phyloP scores from a whole-genome alignment of 1,140 invertebrate genomes.

The Bombus waltoni region DNA sequence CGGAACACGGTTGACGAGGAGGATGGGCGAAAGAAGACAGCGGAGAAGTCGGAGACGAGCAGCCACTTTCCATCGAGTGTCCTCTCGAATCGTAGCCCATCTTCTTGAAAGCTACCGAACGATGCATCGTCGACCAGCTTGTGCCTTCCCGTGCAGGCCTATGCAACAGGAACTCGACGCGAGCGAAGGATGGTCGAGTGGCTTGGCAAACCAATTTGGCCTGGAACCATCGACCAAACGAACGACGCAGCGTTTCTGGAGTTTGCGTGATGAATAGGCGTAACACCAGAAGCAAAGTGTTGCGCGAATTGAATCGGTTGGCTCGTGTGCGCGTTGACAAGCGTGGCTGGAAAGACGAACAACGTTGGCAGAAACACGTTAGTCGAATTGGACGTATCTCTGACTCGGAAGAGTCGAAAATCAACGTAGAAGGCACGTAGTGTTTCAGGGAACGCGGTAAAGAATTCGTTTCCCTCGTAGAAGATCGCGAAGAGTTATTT shows the following conservation, averaged over 20 bases:
- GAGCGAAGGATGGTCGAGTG: not conserved
- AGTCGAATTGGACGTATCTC: too few species aligned
- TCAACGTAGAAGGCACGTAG: too few species aligned
- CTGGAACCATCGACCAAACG: not conserved
- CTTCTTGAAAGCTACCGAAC: conserved; percentile 21
- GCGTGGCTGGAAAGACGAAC: too few species aligned
- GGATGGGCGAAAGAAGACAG: not conserved
- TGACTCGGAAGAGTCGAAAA: too few species aligned
- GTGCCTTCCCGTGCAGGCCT: not conserved
- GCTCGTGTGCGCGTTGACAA: not conserved
- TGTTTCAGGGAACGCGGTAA: too few species aligned
- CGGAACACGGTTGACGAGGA: not conserved
- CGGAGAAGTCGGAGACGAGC: not conserved
- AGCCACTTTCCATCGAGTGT: conserved; percentile 40
- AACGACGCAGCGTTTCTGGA: not conserved
- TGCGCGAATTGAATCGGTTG: not conserved
- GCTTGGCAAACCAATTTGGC: not conserved
- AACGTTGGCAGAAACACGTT: too few species aligned
- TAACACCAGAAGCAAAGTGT: not conserved
- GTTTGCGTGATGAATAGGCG: not conserved
- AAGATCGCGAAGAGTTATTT: too few species aligned
- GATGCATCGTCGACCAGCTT: not conserved
- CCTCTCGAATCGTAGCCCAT: conserved; percentile 19
- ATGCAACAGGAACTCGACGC: not conserved
- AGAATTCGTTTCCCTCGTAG: too few species aligned